Base-by-base conservation (phyloP, 2,113 vertebrate genomes). In the Eclectus roratus region DNA sequence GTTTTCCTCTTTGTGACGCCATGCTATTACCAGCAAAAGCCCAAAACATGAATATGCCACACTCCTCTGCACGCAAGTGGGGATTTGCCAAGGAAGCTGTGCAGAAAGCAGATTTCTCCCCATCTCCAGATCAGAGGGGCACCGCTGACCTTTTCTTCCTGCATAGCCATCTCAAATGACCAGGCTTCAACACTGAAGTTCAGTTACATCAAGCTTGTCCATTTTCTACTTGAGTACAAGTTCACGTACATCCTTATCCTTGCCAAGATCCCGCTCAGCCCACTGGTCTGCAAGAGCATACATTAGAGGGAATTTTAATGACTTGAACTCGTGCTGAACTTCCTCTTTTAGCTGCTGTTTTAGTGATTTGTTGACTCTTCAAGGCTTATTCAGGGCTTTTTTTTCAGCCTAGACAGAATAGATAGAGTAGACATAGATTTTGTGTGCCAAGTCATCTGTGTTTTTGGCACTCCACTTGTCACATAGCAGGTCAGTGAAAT, bases 341-440 rank as follows among this genome's bases (percentile, higher is more conserved):
- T 95, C 91, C 93, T 97, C 82, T 87, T 95, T 96, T 64, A 93
- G 92, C 81, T 94, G 93, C 81, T 96, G 79, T 70, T 95, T 89
- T 92, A 93, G 93, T 96, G 95, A 97, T 95, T 93, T 96, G 97
- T 95, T 97, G 95, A 97, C 95, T 94, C 94, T 95, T 86, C 89
- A 80, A 79, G 89, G 81, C 91, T 94, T 95, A 93, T 85, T 95
- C 92, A 92, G 66, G 87, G 92, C 64, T 79, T 92, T 85, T 85
- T 85, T 79, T 86, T 37, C 10, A 83, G 88, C 81, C 85, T 86
- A 94, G 96, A 95, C 94, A 96, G 78, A 79, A 69, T 66, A 95
- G 80, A 88, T 91, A 91, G 85, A 95, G 83, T 70, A 96, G 96
- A 88, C 87, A 19, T 9, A 43, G 87, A 88, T 95, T 97, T 94